Evolutionary conservation across 2,113 vertebrate species (phyloP), one percentile per base, ranked within the genome.

Genomic region (Trichomycterus rosablanca): DNA sequence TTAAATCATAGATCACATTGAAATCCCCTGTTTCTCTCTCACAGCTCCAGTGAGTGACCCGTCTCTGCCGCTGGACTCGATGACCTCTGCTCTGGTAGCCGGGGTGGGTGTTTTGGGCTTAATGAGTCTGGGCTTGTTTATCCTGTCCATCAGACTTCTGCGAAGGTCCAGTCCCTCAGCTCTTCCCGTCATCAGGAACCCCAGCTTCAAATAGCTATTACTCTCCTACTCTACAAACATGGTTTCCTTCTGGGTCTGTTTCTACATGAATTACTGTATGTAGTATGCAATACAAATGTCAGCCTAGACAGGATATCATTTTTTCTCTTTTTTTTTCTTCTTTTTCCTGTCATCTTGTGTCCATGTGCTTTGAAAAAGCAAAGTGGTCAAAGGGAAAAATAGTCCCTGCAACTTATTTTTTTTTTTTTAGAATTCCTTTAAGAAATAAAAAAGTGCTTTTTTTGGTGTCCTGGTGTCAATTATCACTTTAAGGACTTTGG

Each of bases 31-130:
- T 63, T 7, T 6, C n/a, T 30, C 14, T 10, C 16, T 19, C 37
- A 3, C 49, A 55, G 81, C 81, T 83, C 79, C 85, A 19, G 61
- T 75, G 45, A 76, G 68, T 0, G 76, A 65, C 61, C 58, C 78
- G 39, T 66, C 87, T 42, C 87, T 89, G 65, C 80, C 86, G 20
- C 50, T 93, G 79, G 93, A 92, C 37, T 62, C 87, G 0, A 50
- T 92, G 78, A 96, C 91, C 80, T 91, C 85, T 0, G 84, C 90
- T 0, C 80, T 98, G 73, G 89, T 96, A 78, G 92, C 93, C 32
- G 92, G 91, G 14, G 66, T 91, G 76, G 89, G 89, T 7, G 42
- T 96, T 65, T 76, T 98, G 51, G 90, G 92, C 32, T 81, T 88
- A 43, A 79, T 81, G 74, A 92, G 89, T 48, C 45, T 91, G 63